These are phyloP conservation scores for Troides aeacus DNA, from an alignment of 2,888 invertebrate genomes.

Conservation along the genomic window DNA sequence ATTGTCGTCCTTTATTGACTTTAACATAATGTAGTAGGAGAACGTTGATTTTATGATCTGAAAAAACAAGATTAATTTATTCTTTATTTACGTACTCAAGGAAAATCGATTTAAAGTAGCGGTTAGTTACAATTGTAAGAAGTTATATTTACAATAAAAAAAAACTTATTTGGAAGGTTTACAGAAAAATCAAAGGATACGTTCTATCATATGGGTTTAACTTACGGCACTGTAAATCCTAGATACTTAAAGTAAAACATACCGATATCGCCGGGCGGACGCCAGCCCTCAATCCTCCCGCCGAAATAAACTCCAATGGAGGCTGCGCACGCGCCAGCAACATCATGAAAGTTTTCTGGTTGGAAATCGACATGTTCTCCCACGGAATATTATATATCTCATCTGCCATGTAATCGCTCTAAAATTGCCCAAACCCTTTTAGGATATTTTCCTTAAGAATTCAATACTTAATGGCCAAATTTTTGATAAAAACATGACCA, in stretches of 20 bases:
- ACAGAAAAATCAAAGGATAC: no score
- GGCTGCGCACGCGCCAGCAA: constrained; percentile 42
- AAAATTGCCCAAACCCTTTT: constrained; percentile 22
- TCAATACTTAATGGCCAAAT: background rate
- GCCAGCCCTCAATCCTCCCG: constrained; percentile 46
- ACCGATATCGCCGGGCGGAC: constrained; percentile 45
- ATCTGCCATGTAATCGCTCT: constrained; percentile 44
- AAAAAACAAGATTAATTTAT: constrained; percentile 32
- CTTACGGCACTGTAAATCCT: background rate
- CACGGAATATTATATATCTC: constrained; percentile 43
- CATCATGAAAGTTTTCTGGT: constrained; percentile 43
- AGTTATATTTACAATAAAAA: background rate
- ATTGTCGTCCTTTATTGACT: constrained; percentile 33
- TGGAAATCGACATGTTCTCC: constrained; percentile 44
- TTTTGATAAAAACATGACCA: background rate
- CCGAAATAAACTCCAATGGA: constrained; percentile 40
- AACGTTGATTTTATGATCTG: constrained; percentile 49
- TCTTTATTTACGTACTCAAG: background rate
- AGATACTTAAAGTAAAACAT: constrained; percentile 27
- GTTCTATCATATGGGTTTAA: background rate
- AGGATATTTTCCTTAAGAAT: background rate
- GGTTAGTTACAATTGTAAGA: background rate
- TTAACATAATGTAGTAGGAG: constrained; percentile 46
- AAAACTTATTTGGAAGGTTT: no score
- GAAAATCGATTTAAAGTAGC: background rate